phyloP scores from a whole-genome alignment of 2,888 invertebrate genomes.

The Cinara cedri region DNA sequence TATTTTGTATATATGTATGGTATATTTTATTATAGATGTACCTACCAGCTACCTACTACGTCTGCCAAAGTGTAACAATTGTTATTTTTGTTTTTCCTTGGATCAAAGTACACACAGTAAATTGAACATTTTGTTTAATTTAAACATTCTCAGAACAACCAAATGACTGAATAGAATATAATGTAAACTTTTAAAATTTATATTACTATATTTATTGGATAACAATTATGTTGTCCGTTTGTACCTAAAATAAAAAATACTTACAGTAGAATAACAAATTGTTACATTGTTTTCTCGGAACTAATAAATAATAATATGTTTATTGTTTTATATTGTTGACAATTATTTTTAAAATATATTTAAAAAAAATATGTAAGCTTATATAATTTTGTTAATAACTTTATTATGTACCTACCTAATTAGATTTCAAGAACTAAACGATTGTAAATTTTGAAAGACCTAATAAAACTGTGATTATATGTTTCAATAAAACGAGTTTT shows the following conservation, averaged over 20 bases:
- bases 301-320: background rate
- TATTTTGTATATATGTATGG: background rate
- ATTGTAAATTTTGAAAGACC: background rate
- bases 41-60: no score
- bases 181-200: conserved; percentile 17
- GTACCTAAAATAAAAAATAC: background rate
- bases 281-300: background rate
- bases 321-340: background rate
- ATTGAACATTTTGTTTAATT: background rate
- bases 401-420: no score
- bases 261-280: background rate
- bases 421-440: no score
- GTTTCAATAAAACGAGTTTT: background rate
- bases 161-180: conserved; percentile 36
- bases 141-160: background rate
- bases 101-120: background rate
- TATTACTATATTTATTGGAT: background rate
- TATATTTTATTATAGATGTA: background rate
- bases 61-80: no score
- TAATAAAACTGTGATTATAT: background rate
- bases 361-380: background rate
- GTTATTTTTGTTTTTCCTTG: no score
- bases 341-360: background rate
- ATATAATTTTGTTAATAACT: background rate
- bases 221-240: background rate